Evolutionary conservation across 2,888 invertebrate genomes (phyloP), one percentile per base, ranked within the genome.

Genomic region (Harpalus rubripes): DNA sequence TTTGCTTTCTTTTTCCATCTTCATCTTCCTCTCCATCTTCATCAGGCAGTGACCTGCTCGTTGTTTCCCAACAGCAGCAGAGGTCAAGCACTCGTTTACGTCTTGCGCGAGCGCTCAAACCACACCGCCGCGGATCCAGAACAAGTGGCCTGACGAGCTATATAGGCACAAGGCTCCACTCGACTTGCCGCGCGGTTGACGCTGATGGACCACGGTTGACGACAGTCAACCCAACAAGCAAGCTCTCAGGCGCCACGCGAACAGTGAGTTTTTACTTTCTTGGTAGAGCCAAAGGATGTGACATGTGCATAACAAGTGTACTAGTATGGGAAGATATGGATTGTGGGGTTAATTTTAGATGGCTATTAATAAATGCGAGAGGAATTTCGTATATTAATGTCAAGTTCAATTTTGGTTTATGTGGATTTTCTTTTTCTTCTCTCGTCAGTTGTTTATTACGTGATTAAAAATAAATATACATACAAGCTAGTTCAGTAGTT

Each of bases 81-180:
- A 68, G 68, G 68, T 68, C 68, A 68, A 68, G 32, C 68, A 68
- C 68, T 68, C 68, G 68, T 68, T 68, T 68, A 68, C 32, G 68
- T 68, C 32, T 32, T 68, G 68, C 65, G 18, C 61, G 32, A 65
- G 26, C 32, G 68, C 39, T n/a, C 68, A 68, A 65, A 39, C 68
- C 6, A 39, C 39, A 39, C 18, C 22, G 16, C 15, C 59, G 32
- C 65, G n/a, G 65, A 65, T 26, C 65, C 32, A 32, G 65, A 65
- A 68, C 68, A 68, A 68, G 68, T 68, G 68, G n/a, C 26, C n/a
- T 39, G 68, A 41, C 39, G 68, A 41, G 68, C 32, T 32, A n/a
- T n/a, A n/a, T n/a, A 32, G 32, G 32, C 32, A 32, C 32, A 4
- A 32, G 32, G 32, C 32, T 32, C 32, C 32, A 6, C 32, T 39